Base-by-base conservation (phyloP, 2,888 invertebrate species). In the Harpagoxenus sublaevis region DNA sequence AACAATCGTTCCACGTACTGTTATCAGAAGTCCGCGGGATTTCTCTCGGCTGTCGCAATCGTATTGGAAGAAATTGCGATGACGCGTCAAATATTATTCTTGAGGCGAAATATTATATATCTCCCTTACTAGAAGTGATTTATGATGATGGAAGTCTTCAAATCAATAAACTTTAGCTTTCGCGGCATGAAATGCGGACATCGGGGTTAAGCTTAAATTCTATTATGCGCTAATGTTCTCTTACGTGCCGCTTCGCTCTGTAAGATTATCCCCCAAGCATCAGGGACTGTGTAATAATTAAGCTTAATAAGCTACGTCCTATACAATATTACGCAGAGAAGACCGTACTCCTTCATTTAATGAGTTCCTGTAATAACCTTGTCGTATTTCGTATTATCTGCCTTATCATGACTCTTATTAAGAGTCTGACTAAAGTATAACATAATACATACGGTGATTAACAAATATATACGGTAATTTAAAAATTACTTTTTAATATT, bases 161-260 rank as follows among this genome's bases (percentile, higher is more conserved):
- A 35, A 88, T 88, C 87, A 88, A 89, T 89, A 87, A 87, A 84
- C 77, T 70, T 63, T 77, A 79, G 48, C 51, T 65, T 86, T 66
- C 35, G 60, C 65, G n/a, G 57, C 45, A 60, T 23, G 57, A 60
- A 77, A 88, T 87, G 51, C 84, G 18, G 68, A n/a, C 83, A 86
- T 73, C 74, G 74, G 83, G 71, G 53, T 79, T 81, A 82, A 71
- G 62, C 73, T 31, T 73, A 65, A n/a, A n/a, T 48, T 63, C 57
- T n/a, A 68, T 65, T 55, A 42, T 23, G 28, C 51, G 31, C 39
- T 39, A 48, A 63, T 4, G n/a, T 70, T 71, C 12, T 63, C 55
- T 28, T 42, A 48, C 31, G 1, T 55, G 18, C 35, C 1, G 15
- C 18, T 23, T 63, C 23, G 5, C 8, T 60, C 23, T 78, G 51